Evolutionary conservation across 1,140 invertebrate species (phyloP), one percentile per base, ranked within the genome.

Genomic region (Cydia pomonella): DNA sequence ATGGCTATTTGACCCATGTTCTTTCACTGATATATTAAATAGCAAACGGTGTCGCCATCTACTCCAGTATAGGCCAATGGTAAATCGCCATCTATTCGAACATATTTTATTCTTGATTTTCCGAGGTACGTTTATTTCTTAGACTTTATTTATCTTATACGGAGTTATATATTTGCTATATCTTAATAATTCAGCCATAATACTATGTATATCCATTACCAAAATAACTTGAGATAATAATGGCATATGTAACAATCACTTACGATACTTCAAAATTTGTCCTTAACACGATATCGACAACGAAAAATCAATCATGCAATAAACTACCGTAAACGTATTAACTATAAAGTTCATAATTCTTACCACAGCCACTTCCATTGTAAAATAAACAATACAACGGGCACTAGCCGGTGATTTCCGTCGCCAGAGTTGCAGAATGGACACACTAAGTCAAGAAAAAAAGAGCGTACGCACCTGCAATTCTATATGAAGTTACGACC

Each of bases 401-500:
- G 18, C 53, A 23, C 53, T 59, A 59, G 53, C 21, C 53, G 53
- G 53, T 59, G 53, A 59, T 23, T 59, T 59, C 53, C 53, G 53
- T n/a, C 53, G 21, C 53, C 53, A n/a, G 53, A 23, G 53, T 59
- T 23, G 21, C 53, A 59, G 53, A 59, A 21, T 59, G 16, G 53
- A n/a, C 47, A 5, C 18, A 50, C 13, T 7, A 3, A 21, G 0
- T 21, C 1, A 9, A 23, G 1, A 59, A 23, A 0, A 59, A 10
- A 59, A 53, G 3, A 7, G n/a, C 50, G 0, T 18, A 53, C 5
- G 3, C 5, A 2, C 41, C 41, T 13, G 12, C 0, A 44, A 12
- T 44, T 44, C 9, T 12, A 12, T 44, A 16, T 16, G 12, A 12
- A 53, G 4, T 53, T 53, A 53, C 50, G n/a, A 18, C 50, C n/a